Base-by-base conservation (phyloP, 2,113 vertebrate species). In the Pterocles orientalis region DNA sequence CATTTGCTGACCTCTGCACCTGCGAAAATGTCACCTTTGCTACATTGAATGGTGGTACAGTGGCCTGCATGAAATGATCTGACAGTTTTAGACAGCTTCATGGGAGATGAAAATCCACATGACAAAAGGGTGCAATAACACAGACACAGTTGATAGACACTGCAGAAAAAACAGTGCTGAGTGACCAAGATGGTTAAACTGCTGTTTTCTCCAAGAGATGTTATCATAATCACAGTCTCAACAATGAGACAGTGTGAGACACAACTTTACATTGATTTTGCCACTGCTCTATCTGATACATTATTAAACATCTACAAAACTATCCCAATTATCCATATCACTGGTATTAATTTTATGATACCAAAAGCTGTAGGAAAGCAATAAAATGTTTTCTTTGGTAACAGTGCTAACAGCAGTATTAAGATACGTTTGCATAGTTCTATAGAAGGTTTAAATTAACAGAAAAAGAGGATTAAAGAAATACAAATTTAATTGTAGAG, bases 171-270 rank as follows among this genome's bases (percentile, higher is more conserved):
- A 6, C 23, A 71, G 17, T 34, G 51, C 56, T 77, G 69, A 88
- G 53, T 45, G 36, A 31, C 51, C 53, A 77, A 14, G 15, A 50
- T 24, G 10, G 21, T 65, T 75, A 24, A 82, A 54, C 53, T 66
- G 64, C 62, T 48, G 23, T 34, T 77, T 81, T 50, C 61, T 81
- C 56, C 19, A 70, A 33, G 23, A 31, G 8, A 2, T 20, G 36
- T 18, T 53, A 12, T 12, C 14, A 54, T 36, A 36, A 36, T 36
- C 36, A 36, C 36, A 36, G n/a, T 25, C 29, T 36, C 33, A 14
- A 29, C 0, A 1, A 51, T 53, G 56, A 39, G 50, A 18, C 61
- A 53, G 29, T 1, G 2, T 9, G 39, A 45, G n/a, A 29, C 19
- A 60, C 43, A 53, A 60, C 64, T 66, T 72, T 12, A 26, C 41